These are phyloP conservation scores for Tetrao urogallus DNA, from an alignment of 2,113 vertebrate genomes.

Conservation along the genomic window DNA sequence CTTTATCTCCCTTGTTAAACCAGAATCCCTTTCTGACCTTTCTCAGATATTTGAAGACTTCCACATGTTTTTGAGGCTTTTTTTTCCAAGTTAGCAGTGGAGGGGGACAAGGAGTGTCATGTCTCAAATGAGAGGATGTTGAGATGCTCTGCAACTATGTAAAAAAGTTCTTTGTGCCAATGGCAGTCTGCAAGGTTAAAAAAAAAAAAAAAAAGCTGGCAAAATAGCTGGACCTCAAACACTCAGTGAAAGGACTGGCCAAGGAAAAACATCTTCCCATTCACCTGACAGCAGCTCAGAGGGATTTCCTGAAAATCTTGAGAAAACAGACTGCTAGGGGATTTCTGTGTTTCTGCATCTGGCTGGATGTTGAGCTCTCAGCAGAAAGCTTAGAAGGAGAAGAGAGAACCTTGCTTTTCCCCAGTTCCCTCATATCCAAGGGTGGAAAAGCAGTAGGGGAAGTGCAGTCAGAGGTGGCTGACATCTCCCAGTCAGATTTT, in stretches of 20 bases:
- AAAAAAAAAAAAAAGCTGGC: background rate
- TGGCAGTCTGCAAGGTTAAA: background rate
- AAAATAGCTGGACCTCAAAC: background rate
- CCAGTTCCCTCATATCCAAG: background rate
- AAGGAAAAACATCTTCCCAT: background rate
- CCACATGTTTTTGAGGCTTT: background rate
- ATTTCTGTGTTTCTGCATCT: background rate
- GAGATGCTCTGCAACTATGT: background rate
- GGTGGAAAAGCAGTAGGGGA: background rate
- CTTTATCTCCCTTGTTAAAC: constrained; percentile 41
- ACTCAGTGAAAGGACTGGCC: background rate
- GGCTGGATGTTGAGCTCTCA: background rate
- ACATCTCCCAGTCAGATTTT: background rate
- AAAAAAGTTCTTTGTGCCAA: background rate
- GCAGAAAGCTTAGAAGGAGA: background rate
- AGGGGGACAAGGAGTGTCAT: background rate
- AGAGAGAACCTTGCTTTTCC: background rate
- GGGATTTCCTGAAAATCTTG: background rate
- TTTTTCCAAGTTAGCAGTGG: constrained; percentile 2
- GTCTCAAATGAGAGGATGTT: background rate
- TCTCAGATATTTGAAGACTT: background rate
- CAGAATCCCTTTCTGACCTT: constrained; percentile 12
- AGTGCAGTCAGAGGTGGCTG: background rate
- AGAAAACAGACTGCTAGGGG: background rate
- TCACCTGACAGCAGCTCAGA: background rate